Percentiles rank a stretch among this genome's conserved stretches.
Conservation (phyloP, 2,888 invertebrate genomes). For the Diplolepis rosae region DNA sequence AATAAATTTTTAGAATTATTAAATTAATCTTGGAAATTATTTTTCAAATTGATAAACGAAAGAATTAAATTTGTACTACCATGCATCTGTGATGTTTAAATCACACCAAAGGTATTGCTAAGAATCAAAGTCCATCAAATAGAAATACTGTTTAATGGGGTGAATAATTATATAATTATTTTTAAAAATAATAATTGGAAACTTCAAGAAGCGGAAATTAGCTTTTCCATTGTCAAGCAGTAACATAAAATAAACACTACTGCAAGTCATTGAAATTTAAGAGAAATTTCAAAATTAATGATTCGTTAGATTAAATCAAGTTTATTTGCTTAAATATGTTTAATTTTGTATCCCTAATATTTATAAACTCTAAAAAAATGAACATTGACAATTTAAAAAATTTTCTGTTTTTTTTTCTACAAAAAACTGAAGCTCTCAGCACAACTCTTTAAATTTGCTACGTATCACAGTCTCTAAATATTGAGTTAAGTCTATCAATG, state of each 20-base stretch:
- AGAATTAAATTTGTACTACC: conserved; percentile 20
- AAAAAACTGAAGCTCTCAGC: conserved; percentile 3
- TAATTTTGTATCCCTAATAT: background rate
- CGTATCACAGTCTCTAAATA: conserved; percentile 50
- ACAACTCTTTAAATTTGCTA: conserved; percentile 32
- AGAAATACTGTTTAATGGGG: background rate
- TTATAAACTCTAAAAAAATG: background rate
- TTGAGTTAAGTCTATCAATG: conserved; percentile 44
- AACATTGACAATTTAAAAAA: background rate
- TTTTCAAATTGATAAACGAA: background rate
- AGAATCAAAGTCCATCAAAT: conserved; percentile 17
- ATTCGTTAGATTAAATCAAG: background rate
- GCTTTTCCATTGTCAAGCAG: conserved; percentile 4
- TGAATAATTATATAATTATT: background rate
- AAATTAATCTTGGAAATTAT: background rate
- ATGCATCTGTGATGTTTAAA: conserved; percentile 25
- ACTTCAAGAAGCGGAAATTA: background rate
- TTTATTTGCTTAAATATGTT: background rate
- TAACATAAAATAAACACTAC: conserved; percentile 7
- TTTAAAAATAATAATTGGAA: background rate
- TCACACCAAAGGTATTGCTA: background rate
- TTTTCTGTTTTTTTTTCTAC: background rate
- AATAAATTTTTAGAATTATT: background rate
- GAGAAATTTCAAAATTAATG: background rate
- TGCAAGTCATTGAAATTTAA: background rate